Percentiles rank a stretch among this genome's conserved stretches.
Evolutionary conservation across 2,888 invertebrate genomes (phyloP).

Genomic region (Aporophyla lueneburgensis): DNA sequence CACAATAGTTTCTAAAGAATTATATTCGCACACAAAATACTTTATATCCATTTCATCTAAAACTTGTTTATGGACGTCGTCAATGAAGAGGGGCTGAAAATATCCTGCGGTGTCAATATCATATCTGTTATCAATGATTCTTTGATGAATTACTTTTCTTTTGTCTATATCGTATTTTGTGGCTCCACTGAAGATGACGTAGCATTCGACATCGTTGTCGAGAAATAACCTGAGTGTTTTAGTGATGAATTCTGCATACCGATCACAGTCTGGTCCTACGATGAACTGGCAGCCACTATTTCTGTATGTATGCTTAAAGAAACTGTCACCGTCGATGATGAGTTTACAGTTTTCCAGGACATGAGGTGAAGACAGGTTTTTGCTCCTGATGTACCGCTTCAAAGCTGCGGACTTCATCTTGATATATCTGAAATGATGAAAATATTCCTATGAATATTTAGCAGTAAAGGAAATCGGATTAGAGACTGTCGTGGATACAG

Average conservation of each 20-base stretch:
- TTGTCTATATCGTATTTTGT: constrained; percentile 22
- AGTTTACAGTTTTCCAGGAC: constrained; percentile 45
- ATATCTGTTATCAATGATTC: constrained; percentile 23
- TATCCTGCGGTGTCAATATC: not conserved
- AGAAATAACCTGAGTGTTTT: constrained; percentile 37
- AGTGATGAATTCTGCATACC: constrained; percentile 49
- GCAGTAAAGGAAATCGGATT: not conserved
- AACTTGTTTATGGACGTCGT: constrained; percentile 63
- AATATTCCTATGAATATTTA: constrained; percentile 19
- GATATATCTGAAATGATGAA: constrained; percentile 36
- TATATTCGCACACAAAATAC: constrained; percentile 68
- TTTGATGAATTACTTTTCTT: constrained; percentile 46
- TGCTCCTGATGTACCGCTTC: constrained; percentile 49
- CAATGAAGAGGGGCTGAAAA: constrained; percentile 57
- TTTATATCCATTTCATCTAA: constrained; percentile 67
- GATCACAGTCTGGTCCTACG: constrained; percentile 60
- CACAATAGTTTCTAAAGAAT: constrained; percentile 63
- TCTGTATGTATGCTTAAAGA: constrained; percentile 63
- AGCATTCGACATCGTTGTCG: constrained; percentile 42
- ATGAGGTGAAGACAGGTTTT: constrained; percentile 13
- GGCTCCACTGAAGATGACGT: constrained; percentile 60
- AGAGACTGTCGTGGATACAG: not conserved
- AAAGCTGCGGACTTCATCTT: constrained; percentile 52
- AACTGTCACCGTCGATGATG: constrained; percentile 60
- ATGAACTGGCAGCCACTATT: constrained; percentile 67